Conservation (phyloP, 2,888 invertebrate genomes). For the Brachypterus glaber region DNA sequence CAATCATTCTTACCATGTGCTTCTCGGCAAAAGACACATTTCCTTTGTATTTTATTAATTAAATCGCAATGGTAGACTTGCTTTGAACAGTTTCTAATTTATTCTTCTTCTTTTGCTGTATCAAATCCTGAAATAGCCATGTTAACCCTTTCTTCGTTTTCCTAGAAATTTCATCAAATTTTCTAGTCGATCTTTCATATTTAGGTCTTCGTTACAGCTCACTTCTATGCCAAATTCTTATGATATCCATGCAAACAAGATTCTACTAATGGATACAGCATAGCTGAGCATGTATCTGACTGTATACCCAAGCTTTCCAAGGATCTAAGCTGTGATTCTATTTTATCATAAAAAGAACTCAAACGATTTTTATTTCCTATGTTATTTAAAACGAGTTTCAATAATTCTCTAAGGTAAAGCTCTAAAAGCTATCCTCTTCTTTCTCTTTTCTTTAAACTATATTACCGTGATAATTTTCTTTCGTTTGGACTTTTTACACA, state of each 20-base stretch:
- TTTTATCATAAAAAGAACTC: constrained; percentile 6
- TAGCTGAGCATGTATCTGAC: constrained; percentile 9
- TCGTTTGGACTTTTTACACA: too few species aligned
- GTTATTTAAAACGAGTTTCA: constrained; percentile 6
- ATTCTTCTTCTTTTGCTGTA: too few species aligned
- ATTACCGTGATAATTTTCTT: constrained; percentile 7
- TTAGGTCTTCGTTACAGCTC: not conserved
- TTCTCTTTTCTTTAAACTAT: constrained; percentile 5
- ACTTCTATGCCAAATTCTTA: constrained; percentile 9
- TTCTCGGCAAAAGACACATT: too few species aligned
- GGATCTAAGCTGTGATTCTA: constrained; percentile 7
- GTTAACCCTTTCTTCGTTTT: too few species aligned
- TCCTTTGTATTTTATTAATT: too few species aligned
- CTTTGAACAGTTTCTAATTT: too few species aligned
- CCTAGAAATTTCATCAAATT: not conserved
- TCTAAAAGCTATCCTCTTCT: constrained; percentile 7
- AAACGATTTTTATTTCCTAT: not conserved
- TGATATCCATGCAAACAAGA: constrained; percentile 8
- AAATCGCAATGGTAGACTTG: too few species aligned
- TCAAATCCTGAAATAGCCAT: too few species aligned
- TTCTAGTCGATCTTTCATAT: not conserved
- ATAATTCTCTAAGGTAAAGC: too few species aligned
- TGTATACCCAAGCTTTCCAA: constrained; percentile 5
- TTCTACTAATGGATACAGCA: constrained; percentile 11
- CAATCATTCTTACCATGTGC: too few species aligned